Percentiles rank a stretch among this genome's conserved stretches.
phyloP scores from a whole-genome alignment of 2,113 vertebrate species.

The Megalops atlanticus region DNA sequence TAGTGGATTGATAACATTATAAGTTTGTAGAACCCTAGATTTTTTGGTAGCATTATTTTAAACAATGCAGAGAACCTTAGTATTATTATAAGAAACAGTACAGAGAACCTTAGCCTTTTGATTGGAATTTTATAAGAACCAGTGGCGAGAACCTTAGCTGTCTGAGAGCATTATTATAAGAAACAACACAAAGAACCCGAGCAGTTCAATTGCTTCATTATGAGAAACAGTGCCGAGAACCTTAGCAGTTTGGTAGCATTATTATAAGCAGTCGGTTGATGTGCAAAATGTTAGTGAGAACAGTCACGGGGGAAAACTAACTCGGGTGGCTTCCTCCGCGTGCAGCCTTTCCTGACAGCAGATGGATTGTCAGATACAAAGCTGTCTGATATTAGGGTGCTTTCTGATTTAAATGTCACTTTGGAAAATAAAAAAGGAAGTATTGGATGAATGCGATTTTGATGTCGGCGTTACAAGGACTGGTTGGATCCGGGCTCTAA shows the following conservation, averaged over 20 bases:
- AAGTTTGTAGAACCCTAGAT: too few species aligned
- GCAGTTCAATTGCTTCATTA: too few species aligned
- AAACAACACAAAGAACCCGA: too few species aligned
- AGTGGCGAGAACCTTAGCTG: too few species aligned
- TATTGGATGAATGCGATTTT: constrained; percentile 40
- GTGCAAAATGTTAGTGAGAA: constrained; percentile 42
- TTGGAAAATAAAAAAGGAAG: constrained; percentile 42
- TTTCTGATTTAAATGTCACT: constrained; percentile 51
- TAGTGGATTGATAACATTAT: too few species aligned
- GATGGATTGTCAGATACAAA: constrained; percentile 44
- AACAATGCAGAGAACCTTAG: too few species aligned
- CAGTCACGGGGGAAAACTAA: constrained; percentile 43
- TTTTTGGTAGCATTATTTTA: too few species aligned
- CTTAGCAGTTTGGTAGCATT: constrained; percentile 50
- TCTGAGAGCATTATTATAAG: too few species aligned
- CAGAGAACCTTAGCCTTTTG: too few species aligned
- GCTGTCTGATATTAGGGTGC: constrained; percentile 28
- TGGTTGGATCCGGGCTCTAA: constrained; percentile 23
- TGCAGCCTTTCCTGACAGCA: constrained; percentile 36
- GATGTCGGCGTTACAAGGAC: constrained; percentile 38
- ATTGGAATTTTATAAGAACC: too few species aligned
- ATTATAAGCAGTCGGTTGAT: constrained; percentile 45
- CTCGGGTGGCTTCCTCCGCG: constrained; percentile 42
- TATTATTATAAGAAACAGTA: too few species aligned
- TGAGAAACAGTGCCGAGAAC: constrained; percentile 43